These are phyloP conservation scores for Allygus modestus DNA, from an alignment of 2,888 invertebrate genomes.

Conservation along the genomic window DNA sequence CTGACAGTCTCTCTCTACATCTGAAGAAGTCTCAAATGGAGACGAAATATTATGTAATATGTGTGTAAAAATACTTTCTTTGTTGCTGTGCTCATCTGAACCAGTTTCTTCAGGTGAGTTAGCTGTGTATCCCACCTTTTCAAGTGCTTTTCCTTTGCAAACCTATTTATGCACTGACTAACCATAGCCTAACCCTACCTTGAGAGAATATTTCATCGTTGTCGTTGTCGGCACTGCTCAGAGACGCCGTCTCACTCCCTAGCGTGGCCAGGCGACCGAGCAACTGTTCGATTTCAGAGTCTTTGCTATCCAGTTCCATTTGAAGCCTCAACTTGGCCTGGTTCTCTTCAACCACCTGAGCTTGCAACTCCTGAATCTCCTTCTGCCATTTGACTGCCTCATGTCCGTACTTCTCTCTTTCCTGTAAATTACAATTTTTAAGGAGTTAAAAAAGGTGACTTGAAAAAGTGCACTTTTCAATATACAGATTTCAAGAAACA, in stretches of 20 bases:
- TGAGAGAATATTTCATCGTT: constrained; percentile 73
- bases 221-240: constrained; percentile 94
- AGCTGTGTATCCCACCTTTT: neutral
- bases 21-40: too few species aligned
- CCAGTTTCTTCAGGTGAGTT: too few species aligned
- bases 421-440: constrained; percentile 75
- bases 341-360: constrained; percentile 89
- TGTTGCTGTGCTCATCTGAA: too few species aligned
- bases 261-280: constrained; percentile 89
- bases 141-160: neutral
- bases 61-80: too few species aligned
- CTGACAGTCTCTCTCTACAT: too few species aligned
- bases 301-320: constrained; percentile 98
- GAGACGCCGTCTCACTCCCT: constrained; percentile 92
- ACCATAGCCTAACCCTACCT: constrained; percentile 68
- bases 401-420: constrained; percentile 96
- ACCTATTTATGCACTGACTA: neutral
- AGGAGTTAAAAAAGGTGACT: constrained; percentile 35
- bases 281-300: constrained; percentile 96
- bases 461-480: too few species aligned
- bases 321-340: constrained; percentile 87
- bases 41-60: too few species aligned
- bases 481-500: neutral
- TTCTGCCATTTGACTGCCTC: constrained; percentile 90
- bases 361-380: constrained; percentile 90